Percentiles rank a stretch among this genome's conserved stretches.
These are phyloP conservation scores for Pseudomugil tenellus DNA, from an alignment of 2,797 vertebrate species.

Conservation along the genomic window DNA sequence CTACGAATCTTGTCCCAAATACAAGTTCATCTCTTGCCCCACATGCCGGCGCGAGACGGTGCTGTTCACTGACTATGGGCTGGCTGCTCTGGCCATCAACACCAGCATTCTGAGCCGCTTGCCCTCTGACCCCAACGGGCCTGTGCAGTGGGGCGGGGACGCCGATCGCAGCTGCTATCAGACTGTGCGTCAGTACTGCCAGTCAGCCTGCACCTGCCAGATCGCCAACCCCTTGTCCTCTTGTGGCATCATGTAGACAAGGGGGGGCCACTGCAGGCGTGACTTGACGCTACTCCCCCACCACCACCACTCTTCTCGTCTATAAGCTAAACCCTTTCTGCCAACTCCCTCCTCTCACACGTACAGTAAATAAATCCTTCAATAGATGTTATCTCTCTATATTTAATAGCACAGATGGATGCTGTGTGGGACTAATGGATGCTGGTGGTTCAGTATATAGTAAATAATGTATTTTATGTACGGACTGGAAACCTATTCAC, in stretches of 20 bases:
- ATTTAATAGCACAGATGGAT: slow-evolving; percentile 85
- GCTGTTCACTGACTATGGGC: slow-evolving; percentile 98
- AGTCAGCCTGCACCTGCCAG: slow-evolving; percentile 97
- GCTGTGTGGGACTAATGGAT: slow-evolving; percentile 80
- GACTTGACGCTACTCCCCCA: slow-evolving; percentile 46
- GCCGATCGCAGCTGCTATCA: slow-evolving; percentile 99
- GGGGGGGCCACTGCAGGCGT: slow-evolving; percentile 54
- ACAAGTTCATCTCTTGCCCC: slow-evolving; percentile 99
- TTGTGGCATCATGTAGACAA: slow-evolving; percentile 95
- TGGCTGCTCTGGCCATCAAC: slow-evolving; percentile 97
- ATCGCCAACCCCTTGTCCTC: slow-evolving; percentile 95
- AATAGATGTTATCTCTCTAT: slow-evolving; percentile 85
- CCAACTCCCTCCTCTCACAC: slow-evolving; percentile 55
- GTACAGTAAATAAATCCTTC: slow-evolving; percentile 70
- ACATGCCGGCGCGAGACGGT: slow-evolving; percentile 97
- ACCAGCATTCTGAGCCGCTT: slow-evolving; percentile 97
- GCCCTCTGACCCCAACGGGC: slow-evolving; percentile 89
- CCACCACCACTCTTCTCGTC: slow-evolving; percentile 54
- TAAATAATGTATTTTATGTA: slow-evolving; percentile 91
- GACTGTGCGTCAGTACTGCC: slow-evolving; percentile 99
- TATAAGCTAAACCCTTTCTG: slow-evolving; percentile 67
- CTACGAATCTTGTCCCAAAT: slow-evolving; percentile 98
- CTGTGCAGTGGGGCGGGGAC: slow-evolving; percentile 94
- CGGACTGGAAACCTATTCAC: slow-evolving; percentile 81
- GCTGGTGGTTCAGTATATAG: slow-evolving; percentile 77